These are phyloP conservation scores for Drosophila ercepeae DNA, from an alignment of 1,140 invertebrate species.

Conservation along the genomic window DNA sequence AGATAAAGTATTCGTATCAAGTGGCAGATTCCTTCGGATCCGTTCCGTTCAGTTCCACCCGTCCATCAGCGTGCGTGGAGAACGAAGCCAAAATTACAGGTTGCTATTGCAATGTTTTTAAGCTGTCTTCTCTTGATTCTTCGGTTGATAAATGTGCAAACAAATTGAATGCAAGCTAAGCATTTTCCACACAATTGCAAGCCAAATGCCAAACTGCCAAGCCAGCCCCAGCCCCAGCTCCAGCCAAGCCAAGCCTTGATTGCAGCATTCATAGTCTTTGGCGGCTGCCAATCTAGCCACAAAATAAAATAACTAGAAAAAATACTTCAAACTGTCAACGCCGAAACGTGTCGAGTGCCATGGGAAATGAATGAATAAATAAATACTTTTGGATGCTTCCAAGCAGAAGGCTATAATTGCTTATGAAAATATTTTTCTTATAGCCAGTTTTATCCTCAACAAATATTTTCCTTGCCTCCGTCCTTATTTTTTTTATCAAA, in stretches of 20 bases:
- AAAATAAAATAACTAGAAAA: constrained; percentile 7
- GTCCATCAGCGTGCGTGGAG: constrained; percentile 35
- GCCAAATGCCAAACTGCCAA: constrained; percentile 61
- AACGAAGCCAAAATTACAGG: constrained; percentile 42
- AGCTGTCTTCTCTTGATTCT: constrained; percentile 11
- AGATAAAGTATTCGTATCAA: constrained; percentile 3
- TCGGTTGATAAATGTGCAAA: constrained; percentile 56
- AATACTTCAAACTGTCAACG: constrained; percentile 65
- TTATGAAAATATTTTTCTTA: constrained; percentile 34
- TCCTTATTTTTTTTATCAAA: constrained; percentile 15
- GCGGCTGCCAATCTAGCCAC: constrained; percentile 61
- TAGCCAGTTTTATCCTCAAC: constrained; percentile 5
- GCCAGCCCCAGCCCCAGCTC: constrained; percentile 18
- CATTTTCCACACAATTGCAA: constrained; percentile 52
- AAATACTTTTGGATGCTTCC: constrained; percentile 18
- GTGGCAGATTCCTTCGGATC: constrained; percentile 21
- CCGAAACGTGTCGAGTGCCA: constrained; percentile 46
- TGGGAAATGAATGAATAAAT: constrained; percentile 37
- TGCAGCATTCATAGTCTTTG: constrained; percentile 58
- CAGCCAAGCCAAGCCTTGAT: constrained; percentile 31
- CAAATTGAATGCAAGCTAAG: constrained; percentile 39
- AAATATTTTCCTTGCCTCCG: constrained; percentile 18
- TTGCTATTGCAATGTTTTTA: constrained; percentile 34
- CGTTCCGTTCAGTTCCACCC: not conserved
- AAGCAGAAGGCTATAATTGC: constrained; percentile 30